Percentiles rank a stretch among this genome's conserved stretches.
Evolutionary conservation across 2,797 vertebrate genomes (phyloP).

Genomic region (Dallia pectoralis): DNA sequence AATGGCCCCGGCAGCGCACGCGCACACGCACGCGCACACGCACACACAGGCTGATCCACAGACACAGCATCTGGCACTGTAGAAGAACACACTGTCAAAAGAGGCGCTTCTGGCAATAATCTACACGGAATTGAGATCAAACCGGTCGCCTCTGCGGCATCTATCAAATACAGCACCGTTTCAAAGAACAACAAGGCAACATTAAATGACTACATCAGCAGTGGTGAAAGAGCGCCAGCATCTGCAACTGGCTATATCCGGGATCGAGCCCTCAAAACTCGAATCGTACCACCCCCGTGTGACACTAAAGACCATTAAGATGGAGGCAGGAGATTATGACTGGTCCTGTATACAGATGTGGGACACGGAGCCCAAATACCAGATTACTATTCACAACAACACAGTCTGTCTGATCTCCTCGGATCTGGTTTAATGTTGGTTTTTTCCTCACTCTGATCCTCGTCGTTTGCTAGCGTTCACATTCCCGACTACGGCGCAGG

Average conservation of each 20-base stretch:
- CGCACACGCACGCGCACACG: slow-evolving; percentile 12
- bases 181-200: neutral
- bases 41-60: neutral
- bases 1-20: neutral
- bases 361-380: slow-evolving; percentile 21
- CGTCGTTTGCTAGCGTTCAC: slow-evolving; percentile 35
- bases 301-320: slow-evolving; percentile 11
- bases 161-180: slow-evolving; percentile 11
- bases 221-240: neutral
- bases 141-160: neutral
- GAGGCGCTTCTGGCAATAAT: neutral
- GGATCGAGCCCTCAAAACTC: slow-evolving; percentile 7
- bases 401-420: slow-evolving; percentile 41
- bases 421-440: neutral
- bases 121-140: slow-evolving; percentile 6
- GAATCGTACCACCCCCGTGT: neutral
- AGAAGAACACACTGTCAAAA: slow-evolving; percentile 4
- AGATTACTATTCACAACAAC: slow-evolving; percentile 57
- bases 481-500: neutral
- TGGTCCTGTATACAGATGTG: slow-evolving; percentile 48
- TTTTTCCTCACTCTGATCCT: slow-evolving; percentile 15
- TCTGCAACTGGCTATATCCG: slow-evolving; percentile 24
- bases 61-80: slow-evolving; percentile 3
- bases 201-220: neutral
- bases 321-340: slow-evolving; percentile 14